Conservation (phyloP, 2,888 invertebrate species). For the Aphelenchoides bicaudatus region DNA sequence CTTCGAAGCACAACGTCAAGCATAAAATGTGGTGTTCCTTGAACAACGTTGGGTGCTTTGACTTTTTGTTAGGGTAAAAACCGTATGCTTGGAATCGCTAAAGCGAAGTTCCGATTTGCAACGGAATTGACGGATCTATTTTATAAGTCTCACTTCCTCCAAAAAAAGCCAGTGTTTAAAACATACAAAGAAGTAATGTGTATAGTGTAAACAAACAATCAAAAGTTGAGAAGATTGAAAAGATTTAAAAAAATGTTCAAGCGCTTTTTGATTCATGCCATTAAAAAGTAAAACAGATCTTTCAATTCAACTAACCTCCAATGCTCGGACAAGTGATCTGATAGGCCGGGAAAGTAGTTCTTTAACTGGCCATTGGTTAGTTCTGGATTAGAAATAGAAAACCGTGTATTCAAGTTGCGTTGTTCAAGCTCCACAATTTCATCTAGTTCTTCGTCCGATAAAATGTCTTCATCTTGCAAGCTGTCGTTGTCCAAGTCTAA, state of each 20-base stretch:
- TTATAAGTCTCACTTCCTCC: too few relatives aligned
- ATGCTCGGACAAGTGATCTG: conserved; percentile 55
- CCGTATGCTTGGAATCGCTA: too few relatives aligned
- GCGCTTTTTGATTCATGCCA: not conserved
- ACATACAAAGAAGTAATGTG: too few relatives aligned
- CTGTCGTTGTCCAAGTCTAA: conserved; percentile 4
- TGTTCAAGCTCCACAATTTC: conserved; percentile 29
- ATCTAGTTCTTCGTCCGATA: conserved; percentile 25
- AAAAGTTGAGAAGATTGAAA: not conserved
- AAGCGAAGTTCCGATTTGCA: too few relatives aligned
- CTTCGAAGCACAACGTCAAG: too few relatives aligned
- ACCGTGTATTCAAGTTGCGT: conserved; percentile 25
- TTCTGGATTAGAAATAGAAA: conserved; percentile 56
- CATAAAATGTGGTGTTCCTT: too few relatives aligned
- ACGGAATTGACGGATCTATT: too few relatives aligned
- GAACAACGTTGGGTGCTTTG: too few relatives aligned
- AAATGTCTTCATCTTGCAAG: conserved; percentile 12
- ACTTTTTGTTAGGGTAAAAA: too few relatives aligned
- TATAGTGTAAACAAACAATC: too few relatives aligned
- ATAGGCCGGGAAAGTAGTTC: conserved; percentile 54
- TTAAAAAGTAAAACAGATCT: too few relatives aligned
- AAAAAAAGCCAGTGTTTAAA: too few relatives aligned
- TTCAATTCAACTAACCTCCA: conserved; percentile 47
- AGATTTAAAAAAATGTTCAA: not conserved
- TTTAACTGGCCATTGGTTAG: conserved; percentile 49